A percentile compares a stretch with the other conserved stretches of the same genome.
Conservation (phyloP, 2,113 vertebrate genomes). For the Narcine bancroftii region DNA sequence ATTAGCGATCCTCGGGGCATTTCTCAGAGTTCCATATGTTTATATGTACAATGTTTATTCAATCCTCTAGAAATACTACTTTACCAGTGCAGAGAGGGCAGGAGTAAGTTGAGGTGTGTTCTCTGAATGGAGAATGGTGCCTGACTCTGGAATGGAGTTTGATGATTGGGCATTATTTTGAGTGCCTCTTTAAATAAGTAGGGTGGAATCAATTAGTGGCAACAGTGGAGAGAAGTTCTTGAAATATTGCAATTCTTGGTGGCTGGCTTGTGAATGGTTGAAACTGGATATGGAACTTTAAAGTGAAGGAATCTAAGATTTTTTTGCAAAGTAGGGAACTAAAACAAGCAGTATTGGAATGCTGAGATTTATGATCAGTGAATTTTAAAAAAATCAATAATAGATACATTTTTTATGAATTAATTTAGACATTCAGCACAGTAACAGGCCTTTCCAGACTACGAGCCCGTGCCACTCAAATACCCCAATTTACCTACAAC, state of each 20-base stretch:
- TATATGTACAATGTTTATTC: neutral
- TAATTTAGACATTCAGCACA: too few species aligned
- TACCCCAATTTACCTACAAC: too few species aligned
- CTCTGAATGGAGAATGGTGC: neutral
- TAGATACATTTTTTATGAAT: too few species aligned
- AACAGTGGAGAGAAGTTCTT: neutral
- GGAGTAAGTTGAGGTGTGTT: neutral
- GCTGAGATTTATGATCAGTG: neutral
- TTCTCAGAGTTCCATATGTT: neutral
- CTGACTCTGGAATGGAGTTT: neutral
- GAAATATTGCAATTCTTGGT: neutral
- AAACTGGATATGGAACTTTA: neutral
- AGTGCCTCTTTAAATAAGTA: neutral
- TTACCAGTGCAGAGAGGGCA: neutral
- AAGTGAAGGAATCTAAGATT: neutral
- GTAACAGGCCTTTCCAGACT: too few species aligned
- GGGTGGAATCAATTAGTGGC: neutral
- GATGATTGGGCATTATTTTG: neutral
- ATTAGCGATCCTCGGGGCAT: too few species aligned
- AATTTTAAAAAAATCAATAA: neutral
- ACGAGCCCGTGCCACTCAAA: too few species aligned
- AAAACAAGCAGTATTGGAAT: neutral
- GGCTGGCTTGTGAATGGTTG: neutral
- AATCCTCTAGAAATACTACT: neutral
- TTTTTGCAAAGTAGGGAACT: neutral